Conservation (phyloP, 1,140 invertebrate species). For the Cepaea nemoralis region DNA sequence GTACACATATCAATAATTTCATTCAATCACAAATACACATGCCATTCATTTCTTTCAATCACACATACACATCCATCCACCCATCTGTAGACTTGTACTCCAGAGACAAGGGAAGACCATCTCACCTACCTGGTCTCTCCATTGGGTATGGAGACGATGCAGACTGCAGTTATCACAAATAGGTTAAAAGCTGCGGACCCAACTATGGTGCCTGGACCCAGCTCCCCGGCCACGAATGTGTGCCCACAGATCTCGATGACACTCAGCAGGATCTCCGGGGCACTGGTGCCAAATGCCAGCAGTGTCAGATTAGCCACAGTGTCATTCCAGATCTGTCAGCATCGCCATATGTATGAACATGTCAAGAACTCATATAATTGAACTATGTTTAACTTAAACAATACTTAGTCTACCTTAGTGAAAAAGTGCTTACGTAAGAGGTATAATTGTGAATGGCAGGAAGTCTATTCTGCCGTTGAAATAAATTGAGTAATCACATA, state of each 20-base stretch:
- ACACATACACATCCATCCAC: too few relatives aligned
- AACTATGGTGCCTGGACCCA: constrained; percentile 80
- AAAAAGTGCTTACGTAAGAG: too few relatives aligned
- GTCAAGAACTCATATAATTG: background rate
- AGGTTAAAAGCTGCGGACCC: constrained; percentile 80
- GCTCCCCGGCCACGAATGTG: constrained; percentile 73
- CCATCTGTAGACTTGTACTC: too few relatives aligned
- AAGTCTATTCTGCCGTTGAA: too few relatives aligned
- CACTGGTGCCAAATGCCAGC: constrained; percentile 79
- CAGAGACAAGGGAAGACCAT: too few relatives aligned
- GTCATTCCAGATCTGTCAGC: constrained; percentile 76
- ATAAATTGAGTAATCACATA: too few relatives aligned
- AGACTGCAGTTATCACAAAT: constrained; percentile 76
- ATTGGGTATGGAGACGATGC: constrained; percentile 75
- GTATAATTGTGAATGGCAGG: too few relatives aligned
- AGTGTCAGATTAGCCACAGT: constrained; percentile 80
- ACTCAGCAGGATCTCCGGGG: constrained; percentile 79
- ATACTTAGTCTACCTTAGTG: too few relatives aligned
- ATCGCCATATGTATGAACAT: background rate
- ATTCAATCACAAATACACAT: too few relatives aligned
- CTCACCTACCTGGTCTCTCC: constrained; percentile 71
- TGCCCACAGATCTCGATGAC: constrained; percentile 77
- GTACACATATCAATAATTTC: too few relatives aligned
- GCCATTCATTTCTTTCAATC: too few relatives aligned
- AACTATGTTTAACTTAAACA: too few relatives aligned